Base-by-base conservation (phyloP, 2,888 invertebrate species). In the Brachylomia viminalis region DNA sequence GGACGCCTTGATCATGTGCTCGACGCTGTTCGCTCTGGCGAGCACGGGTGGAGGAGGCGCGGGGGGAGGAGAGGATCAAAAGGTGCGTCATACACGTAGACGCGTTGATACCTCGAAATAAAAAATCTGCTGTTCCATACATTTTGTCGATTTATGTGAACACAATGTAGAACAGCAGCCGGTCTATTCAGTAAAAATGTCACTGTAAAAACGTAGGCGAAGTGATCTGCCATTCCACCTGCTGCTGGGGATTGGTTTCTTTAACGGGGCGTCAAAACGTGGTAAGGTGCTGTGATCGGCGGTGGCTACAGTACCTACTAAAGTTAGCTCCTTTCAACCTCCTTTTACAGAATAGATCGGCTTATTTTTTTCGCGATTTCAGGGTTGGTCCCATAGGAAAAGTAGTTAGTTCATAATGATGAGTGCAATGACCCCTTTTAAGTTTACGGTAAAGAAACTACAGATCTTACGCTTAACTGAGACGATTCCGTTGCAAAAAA, bases 1-100 rank as follows among this genome's bases (percentile, higher is more conserved):
- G 91, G 98, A 99, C 90, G 98, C 98, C 0, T 94, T 98, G 80
- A 96, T 97, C 75, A 96, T 99, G 92, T 98, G 98, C 90, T 97
- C 98, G 72, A 98, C 98, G 0, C 94, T 99, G 59, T 97, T 98
- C 92, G 97, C 98, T 1, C 96, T 99, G 85, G 98, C 98, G 87
- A 97, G 98, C 13, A 98, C 98, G 74, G 96, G 97, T 0, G 96
- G 97, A 0, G 94, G 96, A 0, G 96, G 97, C 0, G 96, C 94
- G 0, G 97, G 97, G 0, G 97, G 97, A 47, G 97, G 97, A 5
- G 95, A 97, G 83, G 98, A 98, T 90, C 97, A 98, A 49, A 98
- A 98, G 97, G 98, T 98, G 87, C 23, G 4, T 13, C 5, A 2
- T 15, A 23, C 15, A 33, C 30, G 7, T 42, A 30, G 7, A 20